Base-by-base conservation (phyloP, 2,797 vertebrate species). In the Spinibarbus caldwelli region DNA sequence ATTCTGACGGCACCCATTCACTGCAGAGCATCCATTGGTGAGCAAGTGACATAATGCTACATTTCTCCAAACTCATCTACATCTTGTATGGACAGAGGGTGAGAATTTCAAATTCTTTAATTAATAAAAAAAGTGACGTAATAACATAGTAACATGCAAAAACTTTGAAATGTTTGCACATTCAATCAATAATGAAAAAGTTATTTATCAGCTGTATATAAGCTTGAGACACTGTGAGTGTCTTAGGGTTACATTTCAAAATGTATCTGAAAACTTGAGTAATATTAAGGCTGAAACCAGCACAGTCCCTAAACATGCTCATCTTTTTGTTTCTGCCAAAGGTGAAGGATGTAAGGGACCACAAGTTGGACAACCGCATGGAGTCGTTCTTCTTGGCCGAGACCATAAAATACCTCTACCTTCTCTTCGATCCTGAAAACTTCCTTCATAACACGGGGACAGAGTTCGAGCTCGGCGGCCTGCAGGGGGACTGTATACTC, bases 371-470 rank as follows among this genome's bases (percentile, higher is more conserved):
- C 93, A 99, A 99, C 92, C 95, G 98, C 72, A 99, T 99, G 98
- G 98, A 99, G 88, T 99, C 98, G 1, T 99, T 99, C 93, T 99
- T 99, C 88, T 91, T 99, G 86, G 98, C 98, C 0, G 98, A 99
- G 90, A 99, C 98, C 1, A 92, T 99, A 86, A 99, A 99, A 92
- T 99, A 99, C 90, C 94, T 99, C 47, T 99, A 98, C 92, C 95
- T 99, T 80, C 95, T 99, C 6, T 99, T 99, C 89, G 98, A 99
- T 90, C 96, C 97, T 0, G 84, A 95, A 92, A 97, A 99, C 94
- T 99, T 99, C 91, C 96, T 99, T 88, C 97, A 99, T 83, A 97
- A 97, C 0, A 94, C 95, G 0, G 96, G 96, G 1, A 91, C 92
- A 0, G 92, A 90, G 88, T 97, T 96, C 0, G 94, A 95, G 2